Conservation (phyloP, 2,113 vertebrate genomes). For the Oreochromis tanganicae region DNA sequence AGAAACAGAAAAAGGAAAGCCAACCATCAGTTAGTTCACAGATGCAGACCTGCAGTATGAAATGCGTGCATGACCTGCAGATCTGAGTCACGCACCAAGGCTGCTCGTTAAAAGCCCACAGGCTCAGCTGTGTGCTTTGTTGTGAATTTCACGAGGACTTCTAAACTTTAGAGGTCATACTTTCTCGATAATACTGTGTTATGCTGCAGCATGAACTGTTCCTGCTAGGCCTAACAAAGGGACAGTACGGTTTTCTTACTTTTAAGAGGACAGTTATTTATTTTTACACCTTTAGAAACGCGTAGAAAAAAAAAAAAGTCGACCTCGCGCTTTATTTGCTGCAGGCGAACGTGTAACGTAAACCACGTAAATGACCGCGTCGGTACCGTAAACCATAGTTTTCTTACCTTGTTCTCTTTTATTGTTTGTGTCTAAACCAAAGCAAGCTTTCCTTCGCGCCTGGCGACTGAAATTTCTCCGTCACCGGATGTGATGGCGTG, state of each 20-base stretch:
- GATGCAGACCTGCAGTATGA: not conserved
- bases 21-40: not conserved
- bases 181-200: not conserved
- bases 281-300: not conserved
- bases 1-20: not conserved
- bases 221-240: not conserved
- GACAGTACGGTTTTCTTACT: not conserved
- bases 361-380: not conserved
- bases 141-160: not conserved
- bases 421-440: fast-evolving
- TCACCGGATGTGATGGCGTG: not conserved
- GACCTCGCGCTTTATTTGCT: not conserved
- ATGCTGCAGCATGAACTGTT: not conserved
- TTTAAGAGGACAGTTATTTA: not conserved
- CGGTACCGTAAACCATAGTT: not conserved
- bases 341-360: not conserved
- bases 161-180: not conserved
- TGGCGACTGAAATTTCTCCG: not conserved
- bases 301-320: not conserved
- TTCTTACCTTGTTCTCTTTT: not conserved
- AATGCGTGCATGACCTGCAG: not conserved
- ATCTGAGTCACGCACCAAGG: not conserved
- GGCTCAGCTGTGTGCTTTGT: not conserved
- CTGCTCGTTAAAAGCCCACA: not conserved
- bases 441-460: not conserved